phyloP scores from a whole-genome alignment of 2,888 invertebrate species.

The Sphinx pinastri region DNA sequence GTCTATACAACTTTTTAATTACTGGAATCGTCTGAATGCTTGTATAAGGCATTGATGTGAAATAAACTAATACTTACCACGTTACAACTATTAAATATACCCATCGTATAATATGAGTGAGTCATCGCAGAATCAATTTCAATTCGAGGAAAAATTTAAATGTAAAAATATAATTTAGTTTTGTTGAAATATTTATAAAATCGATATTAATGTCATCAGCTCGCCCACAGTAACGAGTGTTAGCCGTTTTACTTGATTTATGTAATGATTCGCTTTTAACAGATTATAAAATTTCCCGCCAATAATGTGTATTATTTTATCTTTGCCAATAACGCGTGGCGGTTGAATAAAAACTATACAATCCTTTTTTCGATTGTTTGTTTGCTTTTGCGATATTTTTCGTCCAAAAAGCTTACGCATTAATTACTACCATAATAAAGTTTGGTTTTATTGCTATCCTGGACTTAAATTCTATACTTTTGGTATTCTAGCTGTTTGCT shows the following conservation, averaged over 20 bases:
- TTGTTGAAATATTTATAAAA: slow-evolving; percentile 33
- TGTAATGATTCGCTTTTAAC: slow-evolving; percentile 31
- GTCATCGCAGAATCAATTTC: neutral
- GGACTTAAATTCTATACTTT: neutral
- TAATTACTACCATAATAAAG: neutral
- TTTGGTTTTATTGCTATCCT: neutral
- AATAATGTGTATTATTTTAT: too few relatives aligned
- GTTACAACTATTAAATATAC: too few relatives aligned
- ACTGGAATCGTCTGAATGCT: too few relatives aligned
- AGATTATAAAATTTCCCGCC: slow-evolving; percentile 25
- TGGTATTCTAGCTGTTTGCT: too few relatives aligned
- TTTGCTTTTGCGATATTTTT: neutral
- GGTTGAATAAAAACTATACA: neutral
- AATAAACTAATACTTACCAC: too few relatives aligned
- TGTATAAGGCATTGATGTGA: too few relatives aligned
- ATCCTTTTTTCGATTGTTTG: neutral
- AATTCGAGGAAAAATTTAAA: neutral
- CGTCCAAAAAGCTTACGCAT: neutral
- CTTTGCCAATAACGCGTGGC: neutral
- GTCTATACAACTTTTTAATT: too few relatives aligned
- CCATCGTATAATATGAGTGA: neutral
- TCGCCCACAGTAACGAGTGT: slow-evolving; percentile 33
- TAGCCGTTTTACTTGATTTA: slow-evolving; percentile 31
- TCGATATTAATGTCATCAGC: slow-evolving; percentile 30
- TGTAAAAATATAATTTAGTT: slow-evolving; percentile 18